A percentile compares a stretch with the other conserved stretches of the same genome.
Conservation (phyloP, 1,140 invertebrate genomes). For the Brachionus plicatilis region DNA sequence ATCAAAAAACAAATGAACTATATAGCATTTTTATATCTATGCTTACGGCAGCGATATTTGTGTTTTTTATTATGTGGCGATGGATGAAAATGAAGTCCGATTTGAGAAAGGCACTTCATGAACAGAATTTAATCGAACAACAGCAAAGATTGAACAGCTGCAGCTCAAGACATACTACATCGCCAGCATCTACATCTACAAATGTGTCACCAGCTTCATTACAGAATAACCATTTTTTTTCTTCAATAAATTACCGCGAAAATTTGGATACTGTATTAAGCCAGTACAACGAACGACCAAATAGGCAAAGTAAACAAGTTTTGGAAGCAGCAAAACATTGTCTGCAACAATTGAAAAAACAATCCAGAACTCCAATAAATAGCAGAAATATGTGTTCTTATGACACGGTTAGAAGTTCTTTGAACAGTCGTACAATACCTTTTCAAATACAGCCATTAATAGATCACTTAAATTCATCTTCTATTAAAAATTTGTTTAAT, state of each 20-base stretch:
- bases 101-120: constrained; percentile 5
- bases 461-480: background rate
- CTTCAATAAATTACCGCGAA: background rate
- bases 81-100: constrained; percentile 32
- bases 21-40: constrained; percentile 26
- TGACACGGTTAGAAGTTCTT: background rate
- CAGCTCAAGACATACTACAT: background rate
- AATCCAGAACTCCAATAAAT: background rate
- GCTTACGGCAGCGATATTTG: constrained; percentile 32
- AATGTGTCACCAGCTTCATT: background rate
- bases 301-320: background rate
- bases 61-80: constrained; percentile 34
- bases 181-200: background rate
- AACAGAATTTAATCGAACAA: background rate
- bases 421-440: background rate
- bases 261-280: background rate
- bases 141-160: background rate
- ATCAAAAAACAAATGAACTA: constrained; percentile 2
- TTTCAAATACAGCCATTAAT: background rate
- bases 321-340: background rate
- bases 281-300: background rate
- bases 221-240: constrained; percentile 13
- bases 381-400: background rate
- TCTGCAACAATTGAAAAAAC: background rate
- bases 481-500: background rate